These are phyloP conservation scores for Lymantria monacha DNA, from an alignment of 2,888 invertebrate species.

Conservation along the genomic window DNA sequence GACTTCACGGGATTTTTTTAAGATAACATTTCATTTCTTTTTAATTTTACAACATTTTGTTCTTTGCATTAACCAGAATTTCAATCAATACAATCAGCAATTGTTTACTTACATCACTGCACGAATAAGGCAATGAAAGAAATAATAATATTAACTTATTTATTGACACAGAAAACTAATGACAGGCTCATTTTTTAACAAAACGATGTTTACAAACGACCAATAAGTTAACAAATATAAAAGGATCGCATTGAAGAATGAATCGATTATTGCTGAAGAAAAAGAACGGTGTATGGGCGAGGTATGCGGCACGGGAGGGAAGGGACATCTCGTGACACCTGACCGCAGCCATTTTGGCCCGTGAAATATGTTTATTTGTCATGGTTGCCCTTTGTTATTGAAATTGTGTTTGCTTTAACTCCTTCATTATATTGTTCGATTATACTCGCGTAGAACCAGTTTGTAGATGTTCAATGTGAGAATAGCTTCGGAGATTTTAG, in stretches of 20 bases:
- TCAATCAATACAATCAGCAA: too few species aligned
- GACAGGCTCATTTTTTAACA: conserved; percentile 18
- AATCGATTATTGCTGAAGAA: conserved; percentile 73
- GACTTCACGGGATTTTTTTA: too few species aligned
- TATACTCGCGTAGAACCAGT: conserved; percentile 75
- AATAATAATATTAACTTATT: background rate
- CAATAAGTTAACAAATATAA: conserved; percentile 51
- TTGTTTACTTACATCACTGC: too few species aligned
- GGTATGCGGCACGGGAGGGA: conserved; percentile 31
- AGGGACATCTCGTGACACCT: conserved; percentile 71
- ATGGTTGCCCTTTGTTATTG: conserved; percentile 79
- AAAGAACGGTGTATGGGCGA: conserved; percentile 48
- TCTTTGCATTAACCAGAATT: background rate
- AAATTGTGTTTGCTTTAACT: conserved; percentile 82
- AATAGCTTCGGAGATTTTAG: conserved; percentile 75
- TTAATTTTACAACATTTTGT: background rate
- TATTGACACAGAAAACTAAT: conserved; percentile 20
- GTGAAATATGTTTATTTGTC: conserved; percentile 83
- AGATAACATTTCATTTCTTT: too few species aligned
- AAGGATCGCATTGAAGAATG: conserved; percentile 67
- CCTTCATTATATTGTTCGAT: conserved; percentile 82
- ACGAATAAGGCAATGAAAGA: too few species aligned
- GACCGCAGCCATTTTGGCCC: conserved; percentile 81
- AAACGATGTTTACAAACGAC: conserved; percentile 22
- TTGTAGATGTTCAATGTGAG: conserved; percentile 72